phyloP scores from a whole-genome alignment of 1,140 invertebrate genomes.

The Oncopodura yosiiana region DNA sequence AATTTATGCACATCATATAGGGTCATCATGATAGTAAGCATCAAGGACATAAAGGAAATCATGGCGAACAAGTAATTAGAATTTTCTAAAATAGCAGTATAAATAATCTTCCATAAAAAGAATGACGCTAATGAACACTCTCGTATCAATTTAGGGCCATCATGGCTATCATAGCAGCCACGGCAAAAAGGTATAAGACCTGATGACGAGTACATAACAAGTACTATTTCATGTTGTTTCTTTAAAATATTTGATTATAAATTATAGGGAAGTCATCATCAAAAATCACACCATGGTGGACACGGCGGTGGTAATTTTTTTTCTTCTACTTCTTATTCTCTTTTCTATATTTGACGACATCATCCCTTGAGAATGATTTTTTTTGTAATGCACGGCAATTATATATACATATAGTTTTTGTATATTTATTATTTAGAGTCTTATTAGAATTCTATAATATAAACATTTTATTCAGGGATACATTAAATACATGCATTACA shows the following conservation, averaged over 20 bases:
- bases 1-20: background rate
- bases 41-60: slow-evolving; percentile 23
- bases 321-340: no score
- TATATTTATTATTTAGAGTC: no score
- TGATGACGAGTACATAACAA: slow-evolving; percentile 22
- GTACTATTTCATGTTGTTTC: no score
- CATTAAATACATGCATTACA: no score
- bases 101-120: background rate
- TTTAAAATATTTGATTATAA: no score
- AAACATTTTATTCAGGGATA: no score
- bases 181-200: slow-evolving; percentile 3
- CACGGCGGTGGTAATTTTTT: no score
- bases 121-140: background rate
- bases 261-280: slow-evolving; percentile 22
- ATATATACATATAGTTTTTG: no score
- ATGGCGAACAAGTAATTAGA: slow-evolving; percentile 12
- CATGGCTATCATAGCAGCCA: slow-evolving; percentile 10
- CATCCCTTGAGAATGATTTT: no score
- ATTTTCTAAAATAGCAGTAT: background rate
- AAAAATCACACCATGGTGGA: slow-evolving; percentile 16
- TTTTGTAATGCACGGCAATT: no score
- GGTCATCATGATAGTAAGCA: slow-evolving; percentile 30
- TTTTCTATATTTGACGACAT: no score
- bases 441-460: no score
- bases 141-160: background rate